Percentiles rank a stretch among this genome's conserved stretches.
Evolutionary conservation across 2,888 invertebrate species (phyloP).

Genomic region (Synergus japonicus): DNA sequence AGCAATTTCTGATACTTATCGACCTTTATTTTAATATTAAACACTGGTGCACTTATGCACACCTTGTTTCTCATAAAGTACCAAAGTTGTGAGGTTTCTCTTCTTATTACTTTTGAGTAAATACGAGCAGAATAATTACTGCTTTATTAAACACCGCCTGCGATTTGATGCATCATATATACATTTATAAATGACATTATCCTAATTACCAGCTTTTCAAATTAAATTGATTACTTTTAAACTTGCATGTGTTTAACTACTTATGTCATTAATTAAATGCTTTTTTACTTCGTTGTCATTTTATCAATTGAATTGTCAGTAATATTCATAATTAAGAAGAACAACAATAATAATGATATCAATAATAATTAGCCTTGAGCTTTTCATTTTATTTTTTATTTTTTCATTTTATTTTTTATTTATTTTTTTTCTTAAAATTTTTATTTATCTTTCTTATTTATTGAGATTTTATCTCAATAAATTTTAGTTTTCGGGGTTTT

Average conservation of each 20-base stretch:
- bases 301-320: not conserved
- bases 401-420: no score
- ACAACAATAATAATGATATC: no score
- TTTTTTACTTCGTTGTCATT: not conserved
- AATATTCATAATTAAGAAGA: no score
- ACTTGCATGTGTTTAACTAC: not conserved
- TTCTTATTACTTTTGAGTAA: constrained; percentile 25
- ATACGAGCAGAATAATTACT: constrained; percentile 26
- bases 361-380: no score
- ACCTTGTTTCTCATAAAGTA: constrained; percentile 31
- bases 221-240: constrained; percentile 9
- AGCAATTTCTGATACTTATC: not conserved
- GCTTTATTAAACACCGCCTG: constrained; percentile 41
- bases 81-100: constrained; percentile 16
- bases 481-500: not conserved
- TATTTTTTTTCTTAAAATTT: no score
- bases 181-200: not conserved
- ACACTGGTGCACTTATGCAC: constrained; percentile 9
- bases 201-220: not conserved
- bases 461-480: no score
- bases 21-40: not conserved
- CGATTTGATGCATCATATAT: constrained; percentile 35
- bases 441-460: no score
- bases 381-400: no score
- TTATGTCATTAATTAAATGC: not conserved